Percentiles rank a stretch among this genome's conserved stretches.
These are phyloP conservation scores for Gnathonemus longibarbis DNA, from an alignment of 2,113 vertebrate species.

Conservation along the genomic window DNA sequence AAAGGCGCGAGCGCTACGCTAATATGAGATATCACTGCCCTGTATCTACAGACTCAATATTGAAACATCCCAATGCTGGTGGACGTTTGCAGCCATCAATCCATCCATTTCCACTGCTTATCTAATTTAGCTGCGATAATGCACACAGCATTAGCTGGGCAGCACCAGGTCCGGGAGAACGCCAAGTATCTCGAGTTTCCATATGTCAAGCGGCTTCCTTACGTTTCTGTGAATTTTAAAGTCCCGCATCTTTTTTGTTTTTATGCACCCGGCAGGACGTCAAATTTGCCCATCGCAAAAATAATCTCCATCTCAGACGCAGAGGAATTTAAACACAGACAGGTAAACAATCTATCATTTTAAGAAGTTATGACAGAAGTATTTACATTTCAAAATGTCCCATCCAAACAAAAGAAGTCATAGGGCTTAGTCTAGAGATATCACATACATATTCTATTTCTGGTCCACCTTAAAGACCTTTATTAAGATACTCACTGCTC, in stretches of 20 bases:
- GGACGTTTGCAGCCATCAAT: neutral
- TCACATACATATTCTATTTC: neutral
- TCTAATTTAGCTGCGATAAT: neutral
- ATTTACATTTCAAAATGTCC: neutral
- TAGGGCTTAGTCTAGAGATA: neutral
- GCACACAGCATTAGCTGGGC: neutral
- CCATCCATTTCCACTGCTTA: neutral
- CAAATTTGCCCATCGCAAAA: neutral
- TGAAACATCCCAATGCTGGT: neutral
- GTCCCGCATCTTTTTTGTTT: neutral
- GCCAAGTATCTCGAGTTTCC: neutral
- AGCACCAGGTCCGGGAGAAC: neutral
- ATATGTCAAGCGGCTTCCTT: neutral
- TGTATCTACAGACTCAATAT: neutral
- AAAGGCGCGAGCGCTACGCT: neutral
- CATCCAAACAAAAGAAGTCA: neutral
- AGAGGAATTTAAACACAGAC: neutral
- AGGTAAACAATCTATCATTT: neutral
- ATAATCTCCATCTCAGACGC: neutral
- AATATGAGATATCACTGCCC: neutral
- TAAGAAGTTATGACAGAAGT: neutral
- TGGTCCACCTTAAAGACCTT: neutral
- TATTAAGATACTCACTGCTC: constrained; percentile 80
- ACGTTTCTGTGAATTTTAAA: neutral
- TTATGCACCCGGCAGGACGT: neutral